Conservation (phyloP, 1,140 invertebrate genomes). For the Drosophila ercepeae region DNA sequence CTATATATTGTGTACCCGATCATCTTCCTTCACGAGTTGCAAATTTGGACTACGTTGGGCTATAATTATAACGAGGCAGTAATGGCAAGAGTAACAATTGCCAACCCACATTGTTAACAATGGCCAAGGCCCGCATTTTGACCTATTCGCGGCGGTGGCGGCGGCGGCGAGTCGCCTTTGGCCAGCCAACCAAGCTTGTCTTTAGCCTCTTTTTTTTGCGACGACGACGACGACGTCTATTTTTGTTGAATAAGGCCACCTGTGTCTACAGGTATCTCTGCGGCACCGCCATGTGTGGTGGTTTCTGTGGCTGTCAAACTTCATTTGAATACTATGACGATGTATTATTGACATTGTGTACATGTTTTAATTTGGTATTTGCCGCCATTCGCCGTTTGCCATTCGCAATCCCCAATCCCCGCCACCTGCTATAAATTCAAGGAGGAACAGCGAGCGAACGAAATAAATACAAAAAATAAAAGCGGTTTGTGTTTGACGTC, state of each 20-base stretch:
- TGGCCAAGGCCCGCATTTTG: slow-evolving; percentile 40
- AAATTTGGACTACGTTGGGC: background rate
- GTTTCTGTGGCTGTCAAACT: slow-evolving; percentile 62
- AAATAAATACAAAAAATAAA: slow-evolving; percentile 50
- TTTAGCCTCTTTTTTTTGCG: background rate
- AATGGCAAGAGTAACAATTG: slow-evolving; percentile 4
- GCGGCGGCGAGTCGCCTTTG: slow-evolving; percentile 5
- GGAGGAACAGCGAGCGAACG: slow-evolving; percentile 18
- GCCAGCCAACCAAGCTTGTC: slow-evolving; percentile 27
- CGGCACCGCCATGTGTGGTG: slow-evolving; percentile 9
- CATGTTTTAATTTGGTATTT: slow-evolving; percentile 81
- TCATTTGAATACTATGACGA: slow-evolving; percentile 80
- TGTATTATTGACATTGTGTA: slow-evolving; percentile 77
- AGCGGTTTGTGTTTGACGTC: slow-evolving; percentile 72
- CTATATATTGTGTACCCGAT: background rate
- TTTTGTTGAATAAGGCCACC: slow-evolving; percentile 58
- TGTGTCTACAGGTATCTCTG: slow-evolving; percentile 69
- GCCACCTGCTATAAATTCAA: slow-evolving; percentile 67
- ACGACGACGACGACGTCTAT: slow-evolving; percentile 3
- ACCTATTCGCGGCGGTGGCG: slow-evolving; percentile 29
- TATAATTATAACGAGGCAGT: slow-evolving; percentile 17
- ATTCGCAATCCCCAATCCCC: too few species aligned
- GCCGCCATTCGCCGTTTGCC: too few species aligned
- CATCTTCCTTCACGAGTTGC: background rate
- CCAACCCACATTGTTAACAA: slow-evolving; percentile 36